Evolutionary conservation across 2,888 invertebrate species (phyloP).

Genomic region (Malthinus seriepunctatus): DNA sequence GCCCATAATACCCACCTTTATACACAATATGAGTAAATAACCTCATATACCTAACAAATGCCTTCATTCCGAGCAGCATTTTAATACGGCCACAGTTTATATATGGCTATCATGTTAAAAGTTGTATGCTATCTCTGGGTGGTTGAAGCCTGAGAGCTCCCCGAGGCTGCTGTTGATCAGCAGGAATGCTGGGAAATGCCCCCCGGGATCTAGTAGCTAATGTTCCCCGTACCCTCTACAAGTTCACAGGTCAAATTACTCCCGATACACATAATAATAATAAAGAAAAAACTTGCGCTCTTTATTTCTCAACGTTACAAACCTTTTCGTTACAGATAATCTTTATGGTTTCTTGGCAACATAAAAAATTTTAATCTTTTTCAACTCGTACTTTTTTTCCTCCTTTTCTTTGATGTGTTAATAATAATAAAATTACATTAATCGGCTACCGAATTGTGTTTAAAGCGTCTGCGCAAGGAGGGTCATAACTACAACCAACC

Average conservation of each 20-base stretch:
- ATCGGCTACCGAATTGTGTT: conserved; percentile 16
- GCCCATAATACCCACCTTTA: no score
- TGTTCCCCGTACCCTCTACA: conserved; percentile 33
- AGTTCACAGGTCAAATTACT: conserved; percentile 38
- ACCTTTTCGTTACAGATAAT: conserved; percentile 1
- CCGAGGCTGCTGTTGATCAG: conserved; percentile 33
- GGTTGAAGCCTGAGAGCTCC: conserved; percentile 33
- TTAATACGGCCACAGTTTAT: conserved; percentile 5
- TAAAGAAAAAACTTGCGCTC: conserved; percentile 9
- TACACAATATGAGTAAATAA: no score
- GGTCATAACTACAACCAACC: conserved; percentile 28
- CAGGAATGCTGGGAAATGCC: conserved; percentile 43
- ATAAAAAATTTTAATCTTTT: no score
- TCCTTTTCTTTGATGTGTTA: neutral
- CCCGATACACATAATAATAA: conserved; percentile 29
- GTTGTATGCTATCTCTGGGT: conserved; percentile 19
- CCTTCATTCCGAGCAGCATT: neutral
- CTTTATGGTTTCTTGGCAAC: neutral
- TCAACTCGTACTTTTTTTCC: no score
- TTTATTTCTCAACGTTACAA: neutral
- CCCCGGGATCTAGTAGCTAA: conserved; percentile 40
- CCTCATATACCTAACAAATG: conserved; percentile 1
- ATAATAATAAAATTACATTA: neutral
- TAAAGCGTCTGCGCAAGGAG: conserved; percentile 31
- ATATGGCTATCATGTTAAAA: conserved; percentile 10